Percentiles rank a stretch among this genome's conserved stretches.
Conservation (phyloP, 2,888 invertebrate genomes). For the Drosophila leonis region DNA sequence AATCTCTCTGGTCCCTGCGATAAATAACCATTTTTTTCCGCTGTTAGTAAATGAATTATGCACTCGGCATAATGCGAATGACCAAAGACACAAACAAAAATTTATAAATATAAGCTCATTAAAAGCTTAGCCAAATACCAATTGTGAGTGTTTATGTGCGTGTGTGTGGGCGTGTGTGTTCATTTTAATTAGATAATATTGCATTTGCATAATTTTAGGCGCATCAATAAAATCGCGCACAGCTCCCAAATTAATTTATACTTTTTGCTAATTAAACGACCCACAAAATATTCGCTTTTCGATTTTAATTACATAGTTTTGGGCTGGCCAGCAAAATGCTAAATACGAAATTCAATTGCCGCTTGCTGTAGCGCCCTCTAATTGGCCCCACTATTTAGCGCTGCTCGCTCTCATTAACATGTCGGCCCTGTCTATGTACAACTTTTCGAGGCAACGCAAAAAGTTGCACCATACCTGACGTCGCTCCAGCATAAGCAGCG, state of each 20-base stretch:
- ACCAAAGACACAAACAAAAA: constrained; percentile 18
- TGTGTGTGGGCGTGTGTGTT: constrained; percentile 41
- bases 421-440: constrained; percentile 1
- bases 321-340: constrained; percentile 10
- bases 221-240: constrained; percentile 58
- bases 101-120: constrained; percentile 78
- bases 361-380: constrained; percentile 11
- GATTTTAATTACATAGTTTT: constrained; percentile 53
- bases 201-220: constrained; percentile 73
- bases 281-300: constrained; percentile 53
- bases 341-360: constrained; percentile 10
- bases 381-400: constrained; percentile 16
- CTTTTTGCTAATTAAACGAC: constrained; percentile 67
- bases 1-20: constrained; percentile 11
- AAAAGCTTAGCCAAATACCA: constrained; percentile 63
- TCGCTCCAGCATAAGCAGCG: constrained; percentile 23
- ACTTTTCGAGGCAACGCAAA: constrained; percentile 17
- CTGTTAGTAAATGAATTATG: constrained; percentile 33
- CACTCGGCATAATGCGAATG: constrained; percentile 29
- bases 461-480: constrained; percentile 44
- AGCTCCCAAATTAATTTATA: constrained; percentile 65
- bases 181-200: constrained; percentile 79
- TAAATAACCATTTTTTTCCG: constrained; percentile 9
- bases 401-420: constrained; percentile 29
- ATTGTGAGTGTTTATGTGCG: constrained; percentile 11